Evolutionary conservation across 2,797 vertebrate genomes (phyloP).

Genomic region (Brachyalestes nurse): DNA sequence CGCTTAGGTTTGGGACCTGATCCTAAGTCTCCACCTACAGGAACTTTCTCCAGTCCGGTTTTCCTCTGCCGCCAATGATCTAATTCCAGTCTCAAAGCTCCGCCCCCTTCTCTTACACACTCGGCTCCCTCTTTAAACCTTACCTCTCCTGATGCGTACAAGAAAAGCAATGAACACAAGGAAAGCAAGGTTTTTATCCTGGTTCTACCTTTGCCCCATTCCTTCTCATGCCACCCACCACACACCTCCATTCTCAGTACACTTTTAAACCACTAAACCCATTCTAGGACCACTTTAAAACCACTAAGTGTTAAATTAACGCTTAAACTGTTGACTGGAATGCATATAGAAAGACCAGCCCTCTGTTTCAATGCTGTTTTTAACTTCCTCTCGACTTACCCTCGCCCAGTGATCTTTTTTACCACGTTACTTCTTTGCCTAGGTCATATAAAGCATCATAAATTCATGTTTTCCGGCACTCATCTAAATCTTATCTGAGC

Average conservation of each 20-base stretch:
- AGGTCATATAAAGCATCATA: too few relatives aligned
- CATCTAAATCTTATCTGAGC: too few relatives aligned
- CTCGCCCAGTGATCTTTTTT: not conserved
- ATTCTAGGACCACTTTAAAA: not conserved
- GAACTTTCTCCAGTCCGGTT: conserved; percentile 24
- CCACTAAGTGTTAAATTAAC: not conserved
- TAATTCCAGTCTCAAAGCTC: conserved; percentile 21
- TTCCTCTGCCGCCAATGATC: conserved; percentile 41
- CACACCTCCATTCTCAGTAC: not conserved
- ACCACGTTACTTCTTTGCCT: too few relatives aligned
- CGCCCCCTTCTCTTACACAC: not conserved
- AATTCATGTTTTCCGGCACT: too few relatives aligned
- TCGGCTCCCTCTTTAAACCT: not conserved
- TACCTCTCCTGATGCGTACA: conserved; percentile 8
- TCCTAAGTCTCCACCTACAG: conserved; percentile 38
- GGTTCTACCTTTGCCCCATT: conserved; percentile 26
- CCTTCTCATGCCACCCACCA: not conserved
- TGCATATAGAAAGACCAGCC: not conserved
- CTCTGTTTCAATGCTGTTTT: not conserved
- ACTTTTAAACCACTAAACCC: not conserved
- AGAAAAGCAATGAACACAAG: conserved; percentile 42
- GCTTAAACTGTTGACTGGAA: not conserved
- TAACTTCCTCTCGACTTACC: not conserved
- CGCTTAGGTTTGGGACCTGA: conserved; percentile 25
- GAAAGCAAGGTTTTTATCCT: conserved; percentile 46